Conservation (phyloP, 2,888 invertebrate genomes). For the Caenorhabditis afra region DNA sequence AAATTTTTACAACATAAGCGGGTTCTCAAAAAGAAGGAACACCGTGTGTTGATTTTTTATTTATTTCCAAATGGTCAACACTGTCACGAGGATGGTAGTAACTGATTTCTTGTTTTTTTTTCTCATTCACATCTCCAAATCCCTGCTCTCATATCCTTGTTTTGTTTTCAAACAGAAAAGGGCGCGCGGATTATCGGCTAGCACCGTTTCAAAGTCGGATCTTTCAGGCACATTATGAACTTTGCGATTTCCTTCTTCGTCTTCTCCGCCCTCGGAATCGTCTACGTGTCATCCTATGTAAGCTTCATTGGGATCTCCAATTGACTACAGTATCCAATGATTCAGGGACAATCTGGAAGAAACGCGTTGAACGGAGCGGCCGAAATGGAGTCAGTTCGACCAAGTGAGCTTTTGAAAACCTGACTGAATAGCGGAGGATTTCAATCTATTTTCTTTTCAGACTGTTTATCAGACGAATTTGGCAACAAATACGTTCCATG, state of each 20-base stretch:
- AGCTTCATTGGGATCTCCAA: too few relatives aligned
- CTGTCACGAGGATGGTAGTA: conserved; percentile 3
- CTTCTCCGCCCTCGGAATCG: too few relatives aligned
- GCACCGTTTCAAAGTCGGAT: conserved; percentile 2
- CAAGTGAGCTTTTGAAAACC: background rate
- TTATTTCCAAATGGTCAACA: background rate
- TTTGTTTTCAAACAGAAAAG: conserved; percentile 12
- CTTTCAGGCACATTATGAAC: too few relatives aligned
- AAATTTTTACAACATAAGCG: background rate
- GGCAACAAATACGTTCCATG: conserved; percentile 43
- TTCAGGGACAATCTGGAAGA: too few relatives aligned
- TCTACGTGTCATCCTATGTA: too few relatives aligned
- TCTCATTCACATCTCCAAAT: background rate
- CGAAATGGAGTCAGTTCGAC: background rate
- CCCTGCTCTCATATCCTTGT: conserved; percentile 9
- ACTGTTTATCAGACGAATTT: conserved; percentile 17
- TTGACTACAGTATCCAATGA: too few relatives aligned
- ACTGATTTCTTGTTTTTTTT: background rate
- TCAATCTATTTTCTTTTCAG: too few relatives aligned
- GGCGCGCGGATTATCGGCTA: conserved; percentile 19
- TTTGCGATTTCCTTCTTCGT: too few relatives aligned
- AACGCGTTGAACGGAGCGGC: background rate
- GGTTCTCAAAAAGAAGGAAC: background rate
- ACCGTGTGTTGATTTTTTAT: background rate
- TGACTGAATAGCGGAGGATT: too few relatives aligned